These are phyloP conservation scores for Vombatus ursinus DNA, from an alignment of 2,113 vertebrate genomes.

Conservation along the genomic window DNA sequence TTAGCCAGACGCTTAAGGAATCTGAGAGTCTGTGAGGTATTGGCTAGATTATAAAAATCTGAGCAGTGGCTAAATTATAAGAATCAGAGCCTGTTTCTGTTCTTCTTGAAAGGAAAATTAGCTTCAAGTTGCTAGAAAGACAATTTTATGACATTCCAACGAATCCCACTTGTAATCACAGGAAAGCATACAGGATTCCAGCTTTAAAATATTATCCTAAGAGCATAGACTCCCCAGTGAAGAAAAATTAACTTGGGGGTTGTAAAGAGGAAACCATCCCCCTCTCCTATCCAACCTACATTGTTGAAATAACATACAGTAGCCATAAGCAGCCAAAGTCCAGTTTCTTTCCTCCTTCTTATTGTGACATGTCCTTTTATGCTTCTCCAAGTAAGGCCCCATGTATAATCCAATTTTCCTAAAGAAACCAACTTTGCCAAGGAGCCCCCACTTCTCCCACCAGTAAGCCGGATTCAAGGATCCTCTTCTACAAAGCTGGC, in stretches of 20 bases:
- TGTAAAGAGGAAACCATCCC: neutral
- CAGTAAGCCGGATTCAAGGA: neutral
- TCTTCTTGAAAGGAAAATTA: too few relatives aligned
- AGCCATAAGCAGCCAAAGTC: neutral
- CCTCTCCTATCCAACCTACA: neutral
- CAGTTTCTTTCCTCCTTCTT: neutral
- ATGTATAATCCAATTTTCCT: neutral
- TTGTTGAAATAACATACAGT: neutral
- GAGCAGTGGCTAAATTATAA: too few relatives aligned
- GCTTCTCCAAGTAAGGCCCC: neutral
- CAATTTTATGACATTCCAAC: neutral
- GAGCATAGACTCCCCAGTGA: neutral
- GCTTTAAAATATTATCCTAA: neutral
- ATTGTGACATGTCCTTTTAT: neutral
- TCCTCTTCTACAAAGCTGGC: neutral
- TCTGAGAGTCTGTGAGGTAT: too few relatives aligned
- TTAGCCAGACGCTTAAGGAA: too few relatives aligned
- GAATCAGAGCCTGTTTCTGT: too few relatives aligned
- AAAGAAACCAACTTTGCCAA: neutral
- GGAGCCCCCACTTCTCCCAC: neutral
- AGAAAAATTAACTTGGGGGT: neutral
- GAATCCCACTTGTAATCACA: neutral
- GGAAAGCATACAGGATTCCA: neutral
- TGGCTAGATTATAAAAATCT: too few relatives aligned
- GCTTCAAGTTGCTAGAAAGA: neutral